A percentile compares a stretch with the other conserved stretches of the same genome.
These are phyloP conservation scores for Paedocypris micromegethes DNA, from an alignment of 2,797 vertebrate species.

Conservation along the genomic window DNA sequence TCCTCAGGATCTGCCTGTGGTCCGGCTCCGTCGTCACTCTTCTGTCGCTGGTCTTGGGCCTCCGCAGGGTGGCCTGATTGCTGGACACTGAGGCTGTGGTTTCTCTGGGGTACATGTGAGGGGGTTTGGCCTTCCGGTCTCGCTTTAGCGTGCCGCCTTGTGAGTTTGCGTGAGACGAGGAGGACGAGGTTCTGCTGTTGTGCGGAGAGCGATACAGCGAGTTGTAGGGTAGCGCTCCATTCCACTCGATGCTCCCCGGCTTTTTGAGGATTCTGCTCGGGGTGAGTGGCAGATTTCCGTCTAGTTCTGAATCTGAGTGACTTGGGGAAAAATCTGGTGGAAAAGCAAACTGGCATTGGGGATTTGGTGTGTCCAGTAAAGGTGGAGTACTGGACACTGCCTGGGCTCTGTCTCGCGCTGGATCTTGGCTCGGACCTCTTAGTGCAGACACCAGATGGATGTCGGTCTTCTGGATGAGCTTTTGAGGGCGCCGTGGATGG, in stretches of 20 bases:
- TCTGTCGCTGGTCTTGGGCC: constrained; percentile 59
- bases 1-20: constrained; percentile 79
- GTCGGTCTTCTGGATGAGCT: constrained; percentile 87
- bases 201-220: constrained; percentile 59
- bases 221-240: constrained; percentile 55
- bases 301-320: constrained; percentile 61
- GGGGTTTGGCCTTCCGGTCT: constrained; percentile 51
- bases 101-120: not conserved
- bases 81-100: constrained; percentile 30
- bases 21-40: constrained; percentile 57
- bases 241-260: constrained; percentile 63
- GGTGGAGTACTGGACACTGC: constrained; percentile 56
- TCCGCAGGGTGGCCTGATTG: constrained; percentile 62
- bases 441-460: constrained; percentile 85
- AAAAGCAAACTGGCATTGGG: constrained; percentile 52
- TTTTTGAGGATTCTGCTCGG: constrained; percentile 62
- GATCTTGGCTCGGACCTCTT: constrained; percentile 66
- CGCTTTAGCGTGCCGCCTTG: constrained; percentile 51
- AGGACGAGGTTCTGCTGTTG: constrained; percentile 64
- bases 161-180: constrained; percentile 47
- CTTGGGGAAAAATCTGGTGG: constrained; percentile 63
- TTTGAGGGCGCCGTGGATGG: constrained; percentile 84
- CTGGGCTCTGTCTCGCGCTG: constrained; percentile 52
- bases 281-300: constrained; percentile 43
- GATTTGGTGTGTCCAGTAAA: constrained; percentile 47